A percentile compares a stretch with the other conserved stretches of the same genome.
These are phyloP conservation scores for Centropus bengalensis DNA, from an alignment of 2,113 vertebrate species.

Conservation along the genomic window DNA sequence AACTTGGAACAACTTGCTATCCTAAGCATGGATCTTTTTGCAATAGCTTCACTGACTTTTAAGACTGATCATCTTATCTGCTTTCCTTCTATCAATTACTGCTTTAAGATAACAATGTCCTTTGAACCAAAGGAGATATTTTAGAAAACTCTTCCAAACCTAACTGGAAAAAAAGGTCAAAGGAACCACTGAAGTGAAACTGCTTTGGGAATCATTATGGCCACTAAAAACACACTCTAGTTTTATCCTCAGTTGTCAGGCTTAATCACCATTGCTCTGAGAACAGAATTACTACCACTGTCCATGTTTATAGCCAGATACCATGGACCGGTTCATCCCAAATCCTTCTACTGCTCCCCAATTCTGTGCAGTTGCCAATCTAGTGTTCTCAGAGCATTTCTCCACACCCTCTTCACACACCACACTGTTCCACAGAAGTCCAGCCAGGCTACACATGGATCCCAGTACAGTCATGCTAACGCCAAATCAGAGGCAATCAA, in stretches of 20 bases:
- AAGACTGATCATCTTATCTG: background rate
- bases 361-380: background rate
- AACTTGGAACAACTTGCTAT: background rate
- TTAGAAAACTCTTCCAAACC: background rate
- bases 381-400: background rate
- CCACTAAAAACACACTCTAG: background rate
- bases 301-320: background rate
- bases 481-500: background rate
- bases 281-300: too few species aligned
- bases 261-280: too few species aligned
- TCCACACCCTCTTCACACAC: background rate
- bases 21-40: background rate
- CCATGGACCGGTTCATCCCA: background rate
- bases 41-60: background rate
- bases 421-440: fast-evolving
- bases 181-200: background rate
- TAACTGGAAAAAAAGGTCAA: background rate
- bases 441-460: background rate
- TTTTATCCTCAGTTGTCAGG: too few species aligned
- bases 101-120: background rate
- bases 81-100: background rate
- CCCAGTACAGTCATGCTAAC: background rate
- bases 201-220: background rate
- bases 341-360: too few species aligned
- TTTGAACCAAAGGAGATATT: background rate